A percentile compares a stretch with the other conserved stretches of the same genome.
Evolutionary conservation across 2,113 vertebrate species (phyloP).

Genomic region (Galbula dea): DNA sequence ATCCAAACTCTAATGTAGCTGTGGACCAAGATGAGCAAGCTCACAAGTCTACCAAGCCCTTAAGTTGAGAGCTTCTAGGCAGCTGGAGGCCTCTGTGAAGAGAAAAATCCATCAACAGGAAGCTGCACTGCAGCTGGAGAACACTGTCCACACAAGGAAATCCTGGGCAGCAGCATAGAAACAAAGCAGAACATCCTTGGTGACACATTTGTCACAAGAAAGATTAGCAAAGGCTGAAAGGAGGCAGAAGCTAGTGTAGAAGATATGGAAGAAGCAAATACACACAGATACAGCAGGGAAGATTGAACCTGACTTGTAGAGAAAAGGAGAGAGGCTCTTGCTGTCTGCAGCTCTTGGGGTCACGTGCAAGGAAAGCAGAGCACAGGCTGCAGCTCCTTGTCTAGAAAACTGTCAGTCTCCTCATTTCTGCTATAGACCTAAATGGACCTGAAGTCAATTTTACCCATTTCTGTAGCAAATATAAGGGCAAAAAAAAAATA

Average conservation of each 20-base stretch:
- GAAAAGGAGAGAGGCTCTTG: background rate
- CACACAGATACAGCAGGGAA: background rate
- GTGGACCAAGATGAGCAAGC: background rate
- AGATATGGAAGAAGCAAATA: background rate
- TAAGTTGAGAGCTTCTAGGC: background rate
- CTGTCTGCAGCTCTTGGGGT: background rate
- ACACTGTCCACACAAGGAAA: background rate
- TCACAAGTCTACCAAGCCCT: background rate
- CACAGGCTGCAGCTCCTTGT: background rate
- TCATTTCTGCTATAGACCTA: background rate
- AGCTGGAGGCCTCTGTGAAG: background rate
- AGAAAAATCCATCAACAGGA: accelerated
- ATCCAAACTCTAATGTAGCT: background rate
- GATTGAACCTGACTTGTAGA: background rate
- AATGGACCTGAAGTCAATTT: background rate
- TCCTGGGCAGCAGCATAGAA: background rate
- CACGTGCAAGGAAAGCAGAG: accelerated
- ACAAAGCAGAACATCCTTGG: background rate
- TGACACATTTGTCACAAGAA: background rate
- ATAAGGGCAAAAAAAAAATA: background rate
- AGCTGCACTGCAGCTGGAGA: background rate
- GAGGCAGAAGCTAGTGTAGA: background rate
- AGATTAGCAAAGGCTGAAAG: background rate
- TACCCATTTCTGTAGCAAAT: background rate
- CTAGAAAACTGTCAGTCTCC: background rate